phyloP scores from a whole-genome alignment of 2,113 vertebrate species.

The Phaethon lepturus region DNA sequence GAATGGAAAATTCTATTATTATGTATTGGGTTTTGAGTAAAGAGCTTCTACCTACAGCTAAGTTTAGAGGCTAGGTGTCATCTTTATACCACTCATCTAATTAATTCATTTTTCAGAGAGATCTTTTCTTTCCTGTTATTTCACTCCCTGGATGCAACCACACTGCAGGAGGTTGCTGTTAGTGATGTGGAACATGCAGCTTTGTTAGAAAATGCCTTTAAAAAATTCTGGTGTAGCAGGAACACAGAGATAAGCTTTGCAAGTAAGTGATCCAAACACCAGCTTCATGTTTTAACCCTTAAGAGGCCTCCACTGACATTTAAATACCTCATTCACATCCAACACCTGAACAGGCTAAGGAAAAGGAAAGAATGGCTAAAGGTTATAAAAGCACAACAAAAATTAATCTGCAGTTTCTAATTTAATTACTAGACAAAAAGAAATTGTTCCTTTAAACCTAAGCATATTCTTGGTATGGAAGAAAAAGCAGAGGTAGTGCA shows the following conservation, averaged over 20 bases:
- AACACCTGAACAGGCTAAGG: background rate
- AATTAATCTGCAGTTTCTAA: background rate
- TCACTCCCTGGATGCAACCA: background rate
- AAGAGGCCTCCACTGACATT: background rate
- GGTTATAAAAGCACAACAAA: background rate
- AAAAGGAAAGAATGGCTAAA: background rate
- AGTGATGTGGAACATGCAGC: background rate
- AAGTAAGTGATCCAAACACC: background rate
- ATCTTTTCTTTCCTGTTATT: background rate
- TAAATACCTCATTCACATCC: background rate
- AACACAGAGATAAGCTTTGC: background rate
- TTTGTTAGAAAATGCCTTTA: background rate
- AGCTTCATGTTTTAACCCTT: background rate
- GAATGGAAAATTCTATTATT: constrained; percentile 38
- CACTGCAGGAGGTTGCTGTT: background rate
- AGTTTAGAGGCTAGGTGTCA: background rate
- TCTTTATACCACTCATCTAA: background rate
- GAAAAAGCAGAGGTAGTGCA: background rate
- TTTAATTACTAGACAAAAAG: background rate
- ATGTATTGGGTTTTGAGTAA: background rate
- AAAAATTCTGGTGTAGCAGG: background rate
- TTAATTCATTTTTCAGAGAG: background rate
- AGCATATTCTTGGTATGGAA: background rate
- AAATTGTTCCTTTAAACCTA: background rate
- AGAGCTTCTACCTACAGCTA: background rate